Percentiles rank a stretch among this genome's conserved stretches.
These are phyloP conservation scores for Halictus quadricinctus DNA, from an alignment of 2,888 invertebrate species.

Conservation along the genomic window DNA sequence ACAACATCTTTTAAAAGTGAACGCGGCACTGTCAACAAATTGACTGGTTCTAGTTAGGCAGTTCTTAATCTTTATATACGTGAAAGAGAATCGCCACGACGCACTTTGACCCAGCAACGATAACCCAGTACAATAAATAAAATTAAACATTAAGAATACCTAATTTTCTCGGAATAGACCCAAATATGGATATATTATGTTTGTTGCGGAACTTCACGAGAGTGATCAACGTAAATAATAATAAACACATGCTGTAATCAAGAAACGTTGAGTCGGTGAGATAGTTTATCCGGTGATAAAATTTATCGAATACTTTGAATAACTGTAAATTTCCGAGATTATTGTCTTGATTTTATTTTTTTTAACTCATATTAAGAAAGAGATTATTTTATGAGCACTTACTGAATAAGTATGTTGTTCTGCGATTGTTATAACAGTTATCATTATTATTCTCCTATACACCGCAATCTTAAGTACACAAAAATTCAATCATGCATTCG, in stretches of 20 bases:
- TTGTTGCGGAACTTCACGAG: neutral
- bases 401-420: neutral
- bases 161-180: neutral
- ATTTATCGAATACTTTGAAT: neutral
- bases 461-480: neutral
- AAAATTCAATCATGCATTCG: neutral
- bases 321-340: neutral
- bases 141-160: neutral
- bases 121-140: neutral
- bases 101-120: constrained; percentile 12
- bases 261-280: neutral
- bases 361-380: neutral
- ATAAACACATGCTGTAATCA: neutral
- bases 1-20: neutral
- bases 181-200: neutral
- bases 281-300: neutral
- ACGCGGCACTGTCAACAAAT: neutral
- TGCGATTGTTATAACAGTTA: neutral
- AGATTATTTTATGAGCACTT: neutral
- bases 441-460: neutral
- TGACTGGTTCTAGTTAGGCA: neutral
- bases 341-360: neutral
- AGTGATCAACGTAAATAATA: neutral
- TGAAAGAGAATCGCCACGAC: neutral
- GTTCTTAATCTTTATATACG: constrained; percentile 4